A percentile compares a stretch with the other conserved stretches of the same genome.
These are phyloP conservation scores for Cylloceria caligata DNA, from an alignment of 2,888 invertebrate species.

Conservation along the genomic window DNA sequence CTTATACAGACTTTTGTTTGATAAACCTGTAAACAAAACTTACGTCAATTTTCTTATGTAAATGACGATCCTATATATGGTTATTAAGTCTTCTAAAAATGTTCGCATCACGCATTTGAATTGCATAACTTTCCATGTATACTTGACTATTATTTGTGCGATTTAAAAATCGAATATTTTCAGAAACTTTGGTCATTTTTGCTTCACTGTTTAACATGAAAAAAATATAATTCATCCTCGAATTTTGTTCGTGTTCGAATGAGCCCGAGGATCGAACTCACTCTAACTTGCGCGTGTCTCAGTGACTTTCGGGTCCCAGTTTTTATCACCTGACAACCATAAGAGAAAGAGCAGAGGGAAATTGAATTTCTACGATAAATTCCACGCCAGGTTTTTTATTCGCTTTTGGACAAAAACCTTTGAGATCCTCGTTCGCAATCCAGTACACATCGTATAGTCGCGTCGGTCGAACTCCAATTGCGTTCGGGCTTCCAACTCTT, in stretches of 20 bases:
- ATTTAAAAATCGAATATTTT: too few species aligned
- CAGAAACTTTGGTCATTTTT: too few species aligned
- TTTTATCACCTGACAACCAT: neutral
- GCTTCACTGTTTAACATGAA: neutral
- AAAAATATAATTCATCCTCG: conserved; percentile 7
- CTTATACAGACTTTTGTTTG: neutral
- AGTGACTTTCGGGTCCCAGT: neutral
- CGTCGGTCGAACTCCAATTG: conserved; percentile 15
- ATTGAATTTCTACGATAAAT: conserved; percentile 38
- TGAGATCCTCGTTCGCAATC: conserved; percentile 1
- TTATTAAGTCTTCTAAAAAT: neutral
- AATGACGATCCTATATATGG: neutral
- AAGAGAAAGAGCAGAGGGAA: neutral
- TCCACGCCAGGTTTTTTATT: conserved; percentile 1
- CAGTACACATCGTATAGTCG: conserved; percentile 12
- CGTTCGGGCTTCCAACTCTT: neutral
- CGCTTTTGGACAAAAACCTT: conserved; percentile 2
- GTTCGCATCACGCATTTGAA: too few species aligned
- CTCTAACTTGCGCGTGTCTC: neutral
- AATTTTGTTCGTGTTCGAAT: neutral
- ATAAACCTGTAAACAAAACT: neutral
- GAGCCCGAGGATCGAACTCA: neutral
- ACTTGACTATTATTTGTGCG: too few species aligned
- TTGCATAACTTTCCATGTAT: too few species aligned
- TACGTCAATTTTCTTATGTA: neutral